Evolutionary conservation across 1,140 invertebrate species (phyloP), one percentile per base, ranked within the genome.

Genomic region (Drosophila oshimai): DNA sequence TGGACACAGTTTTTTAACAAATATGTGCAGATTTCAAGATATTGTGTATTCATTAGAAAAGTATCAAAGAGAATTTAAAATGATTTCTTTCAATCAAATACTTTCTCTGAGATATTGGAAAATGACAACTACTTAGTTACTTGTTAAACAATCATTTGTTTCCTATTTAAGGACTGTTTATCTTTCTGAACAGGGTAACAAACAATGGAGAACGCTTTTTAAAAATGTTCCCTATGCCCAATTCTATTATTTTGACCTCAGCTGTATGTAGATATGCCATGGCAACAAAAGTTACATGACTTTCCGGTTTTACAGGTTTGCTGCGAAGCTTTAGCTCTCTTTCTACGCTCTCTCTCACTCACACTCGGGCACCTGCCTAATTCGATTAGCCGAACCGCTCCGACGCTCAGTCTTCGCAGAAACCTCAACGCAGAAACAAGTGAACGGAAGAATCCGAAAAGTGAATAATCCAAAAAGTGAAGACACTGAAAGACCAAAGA

Each of bases 271-370:
- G 45, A 20, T 54, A 17, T 44, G 53, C 29, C 70, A 74, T 58
- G 17, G 62, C 73, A 78, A 83, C 72, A 68, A 54, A 44, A 67
- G 37, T 68, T 81, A 87, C 83, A 87, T 70, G 60, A 44, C 55
- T 64, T 74, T 87, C 81, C 64, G 77, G 81, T 87, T 87, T 76
- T 64, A 87, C 80, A 86, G 47, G 80, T 84, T 86, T 54, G 37
- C 34, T 34, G 22, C 57, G 13, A 50, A 84, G 70, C 47, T 75
- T 72, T 74, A 53, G 7, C 36, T 33, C 47, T 15, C 31, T 39
- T 29, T 39, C 20, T n/a, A 24, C 13, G 29, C 70, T 57, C 54
- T 17, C 29, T 49, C 33, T 39, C 65, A 57, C 53, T 31, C 51
- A 65, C 33, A 74, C 57, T 60, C 13, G 53, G 46, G 12, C 83